Evolutionary conservation across 2,888 invertebrate genomes (phyloP), one percentile per base, ranked within the genome.

Genomic region (Andricus quercusramuli): DNA sequence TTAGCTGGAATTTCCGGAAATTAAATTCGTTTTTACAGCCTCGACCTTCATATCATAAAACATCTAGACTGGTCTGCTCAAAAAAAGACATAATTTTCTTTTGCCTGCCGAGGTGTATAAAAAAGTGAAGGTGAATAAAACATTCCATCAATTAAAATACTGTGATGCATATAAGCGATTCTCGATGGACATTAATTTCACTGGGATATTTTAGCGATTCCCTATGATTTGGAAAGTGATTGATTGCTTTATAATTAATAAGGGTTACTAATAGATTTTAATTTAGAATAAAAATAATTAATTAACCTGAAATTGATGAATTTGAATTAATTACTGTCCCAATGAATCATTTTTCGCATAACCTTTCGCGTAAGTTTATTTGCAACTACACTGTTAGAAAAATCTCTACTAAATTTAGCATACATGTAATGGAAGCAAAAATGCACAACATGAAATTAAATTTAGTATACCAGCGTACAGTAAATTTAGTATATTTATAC

Each of bases 221-320:
- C n/a, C 9, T 47, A n/a, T 56, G n/a, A 29, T 32, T 32, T 56
- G 2, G 11, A 56, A 74, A 74, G 32, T 56, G 74, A 74, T 74
- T 56, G 74, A 74, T 56, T 17, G 56, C 22, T 32, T 11, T n/a
- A 51, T 74, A 56, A 32, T 74, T 56, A 56, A 32, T 20, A 2
- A 56, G n/a, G n/a, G 32, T 51, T 11, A n/a, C 32, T 74, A 56
- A 56, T 32, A 37, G 37, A 15, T 25, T 25, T 62, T 3, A 62
- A 74, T 51, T 29, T 20, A 74, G 32, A 29, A 56, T 15, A 32
- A 9, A 3, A 32, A 56, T 47, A 51, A 70, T 70, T 29, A 51
- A 70, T 70, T 32, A 25, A 51, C 20, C 20, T 47, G 29, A 47
- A 3, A 56, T 4, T 29, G 9, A 25, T 51, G 25, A 1, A 2